Conservation (phyloP, 2,888 invertebrate genomes). For the Aelia acuminata region DNA sequence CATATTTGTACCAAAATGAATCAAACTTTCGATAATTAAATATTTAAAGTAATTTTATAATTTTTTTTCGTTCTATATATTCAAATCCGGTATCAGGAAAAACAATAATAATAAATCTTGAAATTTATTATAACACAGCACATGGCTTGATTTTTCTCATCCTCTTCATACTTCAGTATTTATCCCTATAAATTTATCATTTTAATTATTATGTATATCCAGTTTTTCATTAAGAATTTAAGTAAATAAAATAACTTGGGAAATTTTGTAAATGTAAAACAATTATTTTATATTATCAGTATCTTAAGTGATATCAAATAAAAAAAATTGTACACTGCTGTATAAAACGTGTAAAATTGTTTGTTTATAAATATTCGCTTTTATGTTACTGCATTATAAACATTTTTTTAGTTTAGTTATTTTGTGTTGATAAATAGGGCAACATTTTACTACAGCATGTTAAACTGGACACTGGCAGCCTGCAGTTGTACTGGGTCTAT, state of each 20-base stretch:
- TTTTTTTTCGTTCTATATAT: neutral
- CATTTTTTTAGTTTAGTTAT: neutral
- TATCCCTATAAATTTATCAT: neutral
- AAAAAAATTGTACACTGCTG: too few relatives aligned
- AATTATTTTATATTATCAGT: neutral
- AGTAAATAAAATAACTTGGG: neutral
- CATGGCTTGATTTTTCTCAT: neutral
- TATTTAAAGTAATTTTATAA: neutral
- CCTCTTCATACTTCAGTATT: neutral
- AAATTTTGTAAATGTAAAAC: neutral
- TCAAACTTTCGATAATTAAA: neutral
- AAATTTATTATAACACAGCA: neutral
- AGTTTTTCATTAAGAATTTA: neutral
- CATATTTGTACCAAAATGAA: too few relatives aligned
- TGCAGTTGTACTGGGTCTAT: slow-evolving; percentile 25
- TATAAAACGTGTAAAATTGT: neutral
- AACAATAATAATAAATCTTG: neutral
- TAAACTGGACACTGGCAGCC: slow-evolving; percentile 21
- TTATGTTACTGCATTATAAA: neutral
- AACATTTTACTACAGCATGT: neutral
- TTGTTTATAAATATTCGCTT: neutral
- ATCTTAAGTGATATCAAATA: too few relatives aligned
- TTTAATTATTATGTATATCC: too few relatives aligned
- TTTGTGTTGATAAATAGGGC: neutral
- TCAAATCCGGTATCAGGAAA: neutral